Conservation (phyloP, 2,797 vertebrate species). For the Gila robusta region DNA sequence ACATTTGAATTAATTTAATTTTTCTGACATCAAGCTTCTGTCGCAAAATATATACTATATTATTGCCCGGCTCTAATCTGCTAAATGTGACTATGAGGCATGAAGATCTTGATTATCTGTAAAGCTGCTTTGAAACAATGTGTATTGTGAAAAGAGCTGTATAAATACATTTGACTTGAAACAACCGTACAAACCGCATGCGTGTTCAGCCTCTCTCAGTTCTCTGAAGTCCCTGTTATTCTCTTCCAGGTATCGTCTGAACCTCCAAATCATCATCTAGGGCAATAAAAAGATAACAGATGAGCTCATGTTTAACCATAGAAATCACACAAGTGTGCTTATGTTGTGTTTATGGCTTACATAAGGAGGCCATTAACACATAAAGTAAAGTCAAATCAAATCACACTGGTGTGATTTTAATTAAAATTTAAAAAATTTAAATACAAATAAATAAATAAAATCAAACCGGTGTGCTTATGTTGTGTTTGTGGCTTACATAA, state of each 20-base stretch:
- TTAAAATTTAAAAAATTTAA: not conserved
- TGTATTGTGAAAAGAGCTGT: not conserved
- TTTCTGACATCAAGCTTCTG: not conserved
- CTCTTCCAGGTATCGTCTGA: not conserved
- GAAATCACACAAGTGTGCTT: conserved; percentile 29
- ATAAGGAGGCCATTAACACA: conserved; percentile 60
- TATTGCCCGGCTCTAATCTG: not conserved
- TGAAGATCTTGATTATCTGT: not conserved
- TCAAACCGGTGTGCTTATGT: not conserved
- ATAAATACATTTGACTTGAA: conserved; percentile 39
- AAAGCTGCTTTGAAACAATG: not conserved
- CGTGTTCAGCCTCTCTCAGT: conserved; percentile 29
- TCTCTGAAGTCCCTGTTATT: conserved; percentile 17
- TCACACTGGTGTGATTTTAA: no score
- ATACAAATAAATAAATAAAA: not conserved
- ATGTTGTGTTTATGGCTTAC: not conserved
- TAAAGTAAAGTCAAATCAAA: no score
- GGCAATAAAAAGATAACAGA: conserved; percentile 60
- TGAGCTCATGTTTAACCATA: conserved; percentile 63
- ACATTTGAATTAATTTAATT: no score
- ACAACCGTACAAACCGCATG: not conserved
- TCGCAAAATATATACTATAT: not conserved
- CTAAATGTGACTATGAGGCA: not conserved
- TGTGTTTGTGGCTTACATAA: conserved; percentile 49
- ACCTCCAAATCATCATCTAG: conserved; percentile 56